Conservation (phyloP, 2,888 invertebrate genomes). For the Drosophila nr. medialis region DNA sequence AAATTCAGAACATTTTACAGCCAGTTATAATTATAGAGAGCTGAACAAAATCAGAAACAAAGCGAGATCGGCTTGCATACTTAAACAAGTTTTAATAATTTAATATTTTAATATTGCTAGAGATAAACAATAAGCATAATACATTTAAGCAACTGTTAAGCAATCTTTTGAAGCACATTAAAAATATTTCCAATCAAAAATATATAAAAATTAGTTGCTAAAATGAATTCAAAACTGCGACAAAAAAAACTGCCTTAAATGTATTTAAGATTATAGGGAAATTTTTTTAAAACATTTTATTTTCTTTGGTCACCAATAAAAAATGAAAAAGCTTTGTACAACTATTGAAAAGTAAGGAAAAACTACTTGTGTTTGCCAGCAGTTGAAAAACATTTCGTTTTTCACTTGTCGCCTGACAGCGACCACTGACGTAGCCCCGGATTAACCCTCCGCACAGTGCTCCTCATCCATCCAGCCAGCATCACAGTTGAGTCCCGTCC, state of each 20-base stretch:
- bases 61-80: too few relatives aligned
- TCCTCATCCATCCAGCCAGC: not conserved
- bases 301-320: not conserved
- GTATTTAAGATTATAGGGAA: not conserved
- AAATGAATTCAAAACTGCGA: not conserved
- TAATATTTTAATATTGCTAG: not conserved
- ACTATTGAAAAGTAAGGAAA: not conserved
- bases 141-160: not conserved
- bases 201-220: not conserved
- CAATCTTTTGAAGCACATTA: not conserved
- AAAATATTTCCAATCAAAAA: not conserved
- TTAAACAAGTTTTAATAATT: not conserved
- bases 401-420: conserved; percentile 57
- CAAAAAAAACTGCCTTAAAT: not conserved
- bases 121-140: not conserved
- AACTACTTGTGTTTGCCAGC: not conserved
- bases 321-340: not conserved
- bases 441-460: not conserved
- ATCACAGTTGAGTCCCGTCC: conserved; percentile 34
- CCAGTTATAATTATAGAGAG: not conserved
- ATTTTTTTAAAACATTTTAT: not conserved
- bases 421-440: conserved; percentile 3
- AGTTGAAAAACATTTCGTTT: not conserved
- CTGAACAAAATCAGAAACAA: not conserved
- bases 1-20: conserved; percentile 15